phyloP scores from a whole-genome alignment of 2,113 vertebrate genomes.

The Synchiropus splendidus region DNA sequence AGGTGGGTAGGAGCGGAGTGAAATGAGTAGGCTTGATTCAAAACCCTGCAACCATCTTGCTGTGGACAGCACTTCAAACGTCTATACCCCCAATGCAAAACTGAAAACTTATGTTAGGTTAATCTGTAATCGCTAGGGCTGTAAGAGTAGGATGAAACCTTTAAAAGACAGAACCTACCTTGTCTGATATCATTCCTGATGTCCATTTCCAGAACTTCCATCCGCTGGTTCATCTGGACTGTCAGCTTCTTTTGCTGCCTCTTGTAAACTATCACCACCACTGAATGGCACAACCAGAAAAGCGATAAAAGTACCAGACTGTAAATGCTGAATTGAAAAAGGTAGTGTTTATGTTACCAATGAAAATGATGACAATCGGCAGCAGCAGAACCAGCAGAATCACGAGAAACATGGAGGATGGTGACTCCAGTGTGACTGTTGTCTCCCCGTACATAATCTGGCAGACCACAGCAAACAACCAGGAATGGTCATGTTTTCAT shows the following conservation, averaged over 20 bases:
- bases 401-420: neutral
- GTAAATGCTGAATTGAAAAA: no score
- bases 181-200: constrained; percentile 89
- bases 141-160: no score
- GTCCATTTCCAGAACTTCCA: constrained; percentile 81
- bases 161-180: constrained; percentile 54
- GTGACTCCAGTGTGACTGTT: neutral
- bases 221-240: constrained; percentile 68
- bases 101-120: no score
- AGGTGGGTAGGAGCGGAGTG: no score
- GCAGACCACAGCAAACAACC: neutral
- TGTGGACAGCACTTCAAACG: no score
- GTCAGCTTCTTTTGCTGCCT: constrained; percentile 75
- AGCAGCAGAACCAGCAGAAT: constrained; percentile 22
- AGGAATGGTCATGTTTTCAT: neutral
- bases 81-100: no score
- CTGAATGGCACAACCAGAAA: constrained; percentile 39
- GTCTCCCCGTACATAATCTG: constrained; percentile 76
- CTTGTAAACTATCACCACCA: constrained; percentile 64
- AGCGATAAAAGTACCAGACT: neutral
- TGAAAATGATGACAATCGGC: constrained; percentile 64
- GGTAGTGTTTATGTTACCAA: constrained; percentile 57
- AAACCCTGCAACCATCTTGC: no score
- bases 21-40: no score
- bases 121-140: no score